Base-by-base conservation (phyloP, 1,140 invertebrate species). In the Drosophila ambigua region DNA sequence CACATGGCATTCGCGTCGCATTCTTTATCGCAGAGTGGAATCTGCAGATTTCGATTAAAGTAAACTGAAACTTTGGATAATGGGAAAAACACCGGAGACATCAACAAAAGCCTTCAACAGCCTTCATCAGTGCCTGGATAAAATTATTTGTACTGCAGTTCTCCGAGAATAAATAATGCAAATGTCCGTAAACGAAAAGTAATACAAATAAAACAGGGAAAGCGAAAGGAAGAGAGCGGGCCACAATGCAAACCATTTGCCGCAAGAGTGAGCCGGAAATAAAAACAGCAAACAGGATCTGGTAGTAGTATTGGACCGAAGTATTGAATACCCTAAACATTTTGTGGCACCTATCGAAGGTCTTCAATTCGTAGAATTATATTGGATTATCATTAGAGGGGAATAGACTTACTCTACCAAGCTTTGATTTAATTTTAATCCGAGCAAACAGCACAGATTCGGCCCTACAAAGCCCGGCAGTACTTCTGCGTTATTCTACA, bases 151-250 rank as follows among this genome's bases (percentile, higher is more conserved):
- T 35, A 61, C 49, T 77, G 61, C 61, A 69, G 44, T 50, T 58
- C 26, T 35, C 24, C 13, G 20, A 44, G 68, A 44, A 45, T 71
- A 54, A 58, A 71, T 69, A 71, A 69, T 69, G 43, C 24, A 74
- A 74, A 74, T 48, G 35, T 43, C 31, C 79, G 59, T 53, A 74
- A 78, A 75, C 63, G 62, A 67, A 74, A 77, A 66, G 58, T 67
- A 85, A 81, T 81, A 63, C 31, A 71, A 85, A 80, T 71, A 80
- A 80, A 85, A 46, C 67, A 63, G 67, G 58, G 23, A 28, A 57
- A 50, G 8, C 31, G 13, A 20, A 49, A 15, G 41, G 16, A 26
- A 44, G 7, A 28, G n/a, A 46, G 35, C 4, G 35, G 11, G 11
- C 35, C 54, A 81, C 64, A 79, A 77, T 82, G 53, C 16, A 20